Conservation (phyloP, 1,140 invertebrate genomes). For the Agrypnia vestita region DNA sequence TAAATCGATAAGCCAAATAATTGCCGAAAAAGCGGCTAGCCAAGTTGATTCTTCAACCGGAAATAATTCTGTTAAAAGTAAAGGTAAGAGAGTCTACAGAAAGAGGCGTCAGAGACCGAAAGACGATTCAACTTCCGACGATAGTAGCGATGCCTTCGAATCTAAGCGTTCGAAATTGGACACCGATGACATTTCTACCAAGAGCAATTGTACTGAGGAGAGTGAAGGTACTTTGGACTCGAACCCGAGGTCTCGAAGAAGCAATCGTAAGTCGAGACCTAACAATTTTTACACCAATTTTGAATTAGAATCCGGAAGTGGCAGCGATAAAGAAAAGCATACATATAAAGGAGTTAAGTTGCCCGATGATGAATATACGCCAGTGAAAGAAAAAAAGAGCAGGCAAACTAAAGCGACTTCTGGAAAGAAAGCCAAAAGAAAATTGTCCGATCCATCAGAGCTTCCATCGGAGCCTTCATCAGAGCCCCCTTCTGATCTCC, state of each 20-base stretch:
- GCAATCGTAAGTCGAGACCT: constrained; percentile 31
- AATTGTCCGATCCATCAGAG: neutral
- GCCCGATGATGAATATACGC: constrained; percentile 40
- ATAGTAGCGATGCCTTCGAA: neutral
- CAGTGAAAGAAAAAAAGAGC: constrained; percentile 29
- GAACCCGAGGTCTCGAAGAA: constrained; percentile 11
- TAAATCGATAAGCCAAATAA: neutral
- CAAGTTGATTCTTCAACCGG: neutral
- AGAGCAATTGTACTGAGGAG: constrained; percentile 6
- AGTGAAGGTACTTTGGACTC: constrained; percentile 1
- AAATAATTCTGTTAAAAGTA: neutral
- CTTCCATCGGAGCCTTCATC: too few relatives aligned
- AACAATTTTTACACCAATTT: constrained; percentile 45
- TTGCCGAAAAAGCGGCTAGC: constrained; percentile 2
- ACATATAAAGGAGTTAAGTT: neutral
- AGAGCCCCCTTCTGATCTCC: too few relatives aligned
- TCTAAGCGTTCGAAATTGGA: neutral
- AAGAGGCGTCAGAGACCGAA: constrained; percentile 21
- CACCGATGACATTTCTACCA: constrained; percentile 5
- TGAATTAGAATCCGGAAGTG: constrained; percentile 45
- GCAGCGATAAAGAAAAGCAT: constrained; percentile 18
- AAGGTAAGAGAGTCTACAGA: constrained; percentile 26
- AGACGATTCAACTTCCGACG: neutral
- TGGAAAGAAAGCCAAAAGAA: constrained; percentile 3
- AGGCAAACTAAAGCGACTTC: constrained; percentile 2